These are phyloP conservation scores for Priocnemis perturbator DNA, from an alignment of 2,888 invertebrate genomes.

Conservation along the genomic window DNA sequence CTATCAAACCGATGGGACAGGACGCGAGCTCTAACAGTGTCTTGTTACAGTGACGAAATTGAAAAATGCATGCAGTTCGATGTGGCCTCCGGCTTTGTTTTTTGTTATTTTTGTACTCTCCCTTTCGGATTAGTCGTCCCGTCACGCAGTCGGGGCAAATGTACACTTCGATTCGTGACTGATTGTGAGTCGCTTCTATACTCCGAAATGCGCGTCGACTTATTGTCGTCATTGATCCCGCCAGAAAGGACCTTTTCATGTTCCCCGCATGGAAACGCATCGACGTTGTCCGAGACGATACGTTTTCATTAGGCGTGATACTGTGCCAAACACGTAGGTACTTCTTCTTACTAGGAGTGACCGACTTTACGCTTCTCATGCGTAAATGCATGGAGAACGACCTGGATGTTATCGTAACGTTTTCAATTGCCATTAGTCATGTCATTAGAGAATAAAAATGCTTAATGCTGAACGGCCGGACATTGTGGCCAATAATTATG, in stretches of 20 bases:
- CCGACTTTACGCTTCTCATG: conserved; percentile 1
- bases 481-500: conserved; percentile 14
- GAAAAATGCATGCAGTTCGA: conserved; percentile 42
- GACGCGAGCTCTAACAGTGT: conserved; percentile 34
- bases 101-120: background rate
- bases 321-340: conserved; percentile 23
- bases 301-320: conserved; percentile 46
- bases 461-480: background rate
- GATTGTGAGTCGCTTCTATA: too few relatives aligned
- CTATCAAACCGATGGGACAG: conserved; percentile 40
- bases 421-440: background rate
- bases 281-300: conserved; percentile 19
- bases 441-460: background rate
- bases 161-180: too few relatives aligned
- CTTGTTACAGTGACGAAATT: conserved; percentile 38
- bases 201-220: conserved; percentile 3
- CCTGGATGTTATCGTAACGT: too few relatives aligned
- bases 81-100: background rate
- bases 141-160: too few relatives aligned
- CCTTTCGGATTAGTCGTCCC: too few relatives aligned
- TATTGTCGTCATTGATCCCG: conserved; percentile 23
- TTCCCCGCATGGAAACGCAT: conserved; percentile 10
- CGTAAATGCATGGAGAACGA: too few relatives aligned
- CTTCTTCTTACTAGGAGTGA: conserved; percentile 19
- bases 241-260: conserved; percentile 32